phyloP scores from a whole-genome alignment of 2,797 vertebrate species.

The Phalloptychus januarius region DNA sequence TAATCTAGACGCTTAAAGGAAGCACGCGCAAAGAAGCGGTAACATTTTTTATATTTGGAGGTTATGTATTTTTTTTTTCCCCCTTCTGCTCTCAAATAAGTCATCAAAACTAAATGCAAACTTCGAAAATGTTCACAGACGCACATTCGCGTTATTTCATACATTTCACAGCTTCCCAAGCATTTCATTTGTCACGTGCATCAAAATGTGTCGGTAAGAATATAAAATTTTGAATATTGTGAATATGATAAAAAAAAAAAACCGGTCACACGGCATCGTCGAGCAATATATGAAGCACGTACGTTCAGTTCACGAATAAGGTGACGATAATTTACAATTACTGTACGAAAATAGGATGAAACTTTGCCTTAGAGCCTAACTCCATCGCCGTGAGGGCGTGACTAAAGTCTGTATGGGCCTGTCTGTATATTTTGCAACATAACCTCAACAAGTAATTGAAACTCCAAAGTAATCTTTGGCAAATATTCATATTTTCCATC shows the following conservation, averaged over 20 bases:
- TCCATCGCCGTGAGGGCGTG: background rate
- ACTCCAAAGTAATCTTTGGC: too few relatives aligned
- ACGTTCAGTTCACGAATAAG: background rate
- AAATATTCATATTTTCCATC: background rate
- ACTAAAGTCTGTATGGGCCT: rapidly evolving
- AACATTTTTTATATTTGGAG: background rate
- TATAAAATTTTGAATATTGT: background rate
- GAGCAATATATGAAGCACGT: background rate
- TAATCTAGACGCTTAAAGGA: background rate
- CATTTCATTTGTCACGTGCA: background rate
- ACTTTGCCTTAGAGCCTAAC: background rate
- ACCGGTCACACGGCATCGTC: background rate
- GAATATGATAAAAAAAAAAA: background rate
- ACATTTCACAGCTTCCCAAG: background rate
- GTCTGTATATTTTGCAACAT: background rate
- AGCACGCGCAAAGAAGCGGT: background rate
- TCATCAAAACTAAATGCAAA: background rate
- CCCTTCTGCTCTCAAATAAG: background rate
- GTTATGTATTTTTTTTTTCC: background rate
- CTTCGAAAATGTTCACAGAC: background rate
- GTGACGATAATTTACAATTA: background rate
- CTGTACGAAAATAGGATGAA: background rate
- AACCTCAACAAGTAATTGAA: rapidly evolving
- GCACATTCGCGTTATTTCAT: background rate
- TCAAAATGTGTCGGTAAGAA: background rate